Conservation (phyloP, 2,113 vertebrate species). For the Motacilla alba region DNA sequence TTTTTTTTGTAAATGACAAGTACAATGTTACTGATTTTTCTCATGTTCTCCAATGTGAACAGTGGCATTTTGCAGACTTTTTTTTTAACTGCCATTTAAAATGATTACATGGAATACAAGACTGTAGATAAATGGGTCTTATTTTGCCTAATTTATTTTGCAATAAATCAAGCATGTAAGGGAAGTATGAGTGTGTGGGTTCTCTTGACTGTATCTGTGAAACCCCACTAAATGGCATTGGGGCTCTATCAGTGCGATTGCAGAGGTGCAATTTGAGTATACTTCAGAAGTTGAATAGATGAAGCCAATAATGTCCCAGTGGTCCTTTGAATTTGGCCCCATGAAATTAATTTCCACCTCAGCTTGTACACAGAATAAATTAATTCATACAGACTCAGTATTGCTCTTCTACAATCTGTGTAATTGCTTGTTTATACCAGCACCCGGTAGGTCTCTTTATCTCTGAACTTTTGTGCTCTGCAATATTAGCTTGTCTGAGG, state of each 20-base stretch:
- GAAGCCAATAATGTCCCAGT: slow-evolving; percentile 59
- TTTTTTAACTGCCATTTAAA: neutral
- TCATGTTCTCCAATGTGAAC: neutral
- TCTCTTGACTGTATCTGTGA: neutral
- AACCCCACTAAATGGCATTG: neutral
- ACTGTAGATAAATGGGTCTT: neutral
- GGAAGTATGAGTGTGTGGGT: neutral
- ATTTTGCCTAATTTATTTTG: neutral
- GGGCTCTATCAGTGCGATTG: slow-evolving; percentile 21
- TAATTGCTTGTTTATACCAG: slow-evolving; percentile 70
- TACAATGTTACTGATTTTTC: neutral
- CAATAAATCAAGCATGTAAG: neutral
- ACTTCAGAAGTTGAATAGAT: slow-evolving; percentile 53
- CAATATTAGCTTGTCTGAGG: slow-evolving; percentile 65
- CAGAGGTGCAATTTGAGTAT: slow-evolving; percentile 44
- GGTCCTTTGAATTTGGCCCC: slow-evolving; percentile 65
- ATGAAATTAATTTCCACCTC: slow-evolving; percentile 71
- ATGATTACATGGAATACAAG: neutral
- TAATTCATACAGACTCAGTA: slow-evolving; percentile 58
- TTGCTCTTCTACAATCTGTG: slow-evolving; percentile 59
- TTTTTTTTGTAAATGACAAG: neutral
- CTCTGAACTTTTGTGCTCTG: slow-evolving; percentile 62
- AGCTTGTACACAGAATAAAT: slow-evolving; percentile 64
- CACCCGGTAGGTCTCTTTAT: slow-evolving; percentile 67
- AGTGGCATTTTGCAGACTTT: neutral